Percentiles rank a stretch among this genome's conserved stretches.
Conservation (phyloP, 2,797 vertebrate species). For the Cetoscarus ocellatus region DNA sequence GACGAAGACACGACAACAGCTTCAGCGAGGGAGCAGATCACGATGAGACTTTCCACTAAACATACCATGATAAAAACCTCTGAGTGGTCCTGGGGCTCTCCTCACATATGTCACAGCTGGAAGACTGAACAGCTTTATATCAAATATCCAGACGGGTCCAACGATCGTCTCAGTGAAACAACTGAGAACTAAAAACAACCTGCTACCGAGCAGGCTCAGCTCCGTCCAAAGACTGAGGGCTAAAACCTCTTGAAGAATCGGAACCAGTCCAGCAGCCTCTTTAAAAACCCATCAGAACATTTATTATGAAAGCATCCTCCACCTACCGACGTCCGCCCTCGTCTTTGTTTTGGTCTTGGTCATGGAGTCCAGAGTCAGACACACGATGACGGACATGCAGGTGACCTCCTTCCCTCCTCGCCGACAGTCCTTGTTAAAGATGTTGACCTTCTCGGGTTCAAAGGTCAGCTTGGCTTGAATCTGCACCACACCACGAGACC, state of each 20-base stretch:
- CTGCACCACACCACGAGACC: slow-evolving; percentile 91
- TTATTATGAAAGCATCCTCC: not conserved
- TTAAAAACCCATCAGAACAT: not conserved
- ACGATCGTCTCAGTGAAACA: not conserved
- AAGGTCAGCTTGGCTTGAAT: slow-evolving; percentile 88
- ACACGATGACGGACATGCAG: slow-evolving; percentile 89
- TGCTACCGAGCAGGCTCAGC: not conserved
- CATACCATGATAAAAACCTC: slow-evolving; percentile 14
- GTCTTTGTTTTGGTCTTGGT: slow-evolving; percentile 80
- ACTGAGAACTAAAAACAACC: not conserved
- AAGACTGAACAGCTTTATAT: slow-evolving; percentile 1
- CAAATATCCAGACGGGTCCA: not conserved
- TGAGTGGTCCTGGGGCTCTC: not conserved
- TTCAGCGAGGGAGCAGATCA: slow-evolving; percentile 15
- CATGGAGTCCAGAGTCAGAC: slow-evolving; percentile 87
- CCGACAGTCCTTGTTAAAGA: slow-evolving; percentile 93
- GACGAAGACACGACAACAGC: slow-evolving; percentile 40
- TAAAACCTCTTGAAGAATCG: too few species aligned
- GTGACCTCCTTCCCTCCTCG: slow-evolving; percentile 90
- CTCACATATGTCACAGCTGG: slow-evolving; percentile 15
- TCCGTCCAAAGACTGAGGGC: too few species aligned
- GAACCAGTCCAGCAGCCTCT: too few species aligned
- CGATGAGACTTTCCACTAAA: slow-evolving; percentile 11
- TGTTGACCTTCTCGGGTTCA: slow-evolving; percentile 92
- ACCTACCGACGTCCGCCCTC: slow-evolving; percentile 77